Evolutionary conservation across 2,888 invertebrate species (phyloP), one percentile per base, ranked within the genome.

Genomic region (Tachina fera): DNA sequence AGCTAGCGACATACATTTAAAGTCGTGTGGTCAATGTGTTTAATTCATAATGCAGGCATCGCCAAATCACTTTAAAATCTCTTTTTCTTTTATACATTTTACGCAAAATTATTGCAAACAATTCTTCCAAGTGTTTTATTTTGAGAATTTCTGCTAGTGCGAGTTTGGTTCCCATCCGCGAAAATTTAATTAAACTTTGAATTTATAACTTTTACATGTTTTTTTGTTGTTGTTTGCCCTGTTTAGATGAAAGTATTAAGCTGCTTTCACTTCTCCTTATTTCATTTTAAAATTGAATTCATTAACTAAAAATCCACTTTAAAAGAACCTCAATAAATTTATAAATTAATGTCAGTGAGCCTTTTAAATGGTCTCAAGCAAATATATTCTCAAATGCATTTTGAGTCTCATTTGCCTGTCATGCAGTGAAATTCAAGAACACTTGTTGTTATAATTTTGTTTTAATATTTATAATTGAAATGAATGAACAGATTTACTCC

Each of bases 401-500:
- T 41, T 63, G 56, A 71, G 4, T 45, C 53, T 10, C 14, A 53
- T 10, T 78, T 63, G 51, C 8, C 19, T 41, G 41, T 47, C 22
- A 45, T 45, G 47, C 47, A 39, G 1, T 63, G 14, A 53, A 56
- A 53, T 41, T 68, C 43, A 78, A 61, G n/a, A 45, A 53, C 45
- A 79, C 61, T 63, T 63, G 53, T 4, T 71, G 53, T 16, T 67
- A 19, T 76, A 67, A 76, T 53, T 63, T 78, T 71, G 31, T n/a
- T 51, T 51, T 31, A 68, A 43, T 45, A 51, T 3, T 53, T 76
- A 53, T n/a, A 78, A 78, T 70, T 71, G 39, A 43, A 61, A 70
- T 31, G 10, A 60, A 63, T 9, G 10, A 60, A 63, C 13, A 51
- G n/a, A 14, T 3, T 31, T 31, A 2, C 6, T 19, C 39, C 41